phyloP scores from a whole-genome alignment of 1,140 invertebrate genomes.

The Metopolophium dirhodum region DNA sequence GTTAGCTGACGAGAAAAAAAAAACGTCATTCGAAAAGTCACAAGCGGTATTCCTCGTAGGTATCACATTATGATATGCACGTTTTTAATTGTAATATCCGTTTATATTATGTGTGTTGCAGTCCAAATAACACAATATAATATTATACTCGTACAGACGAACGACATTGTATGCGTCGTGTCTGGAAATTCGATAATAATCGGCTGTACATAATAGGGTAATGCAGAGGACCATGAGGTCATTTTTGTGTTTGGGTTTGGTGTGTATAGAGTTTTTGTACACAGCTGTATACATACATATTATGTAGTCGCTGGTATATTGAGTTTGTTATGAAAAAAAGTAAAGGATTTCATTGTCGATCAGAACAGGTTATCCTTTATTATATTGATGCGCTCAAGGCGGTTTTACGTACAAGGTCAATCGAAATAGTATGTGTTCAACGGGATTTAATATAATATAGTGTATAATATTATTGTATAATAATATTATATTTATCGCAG shows the following conservation, averaged over 20 bases:
- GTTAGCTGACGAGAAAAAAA: no score
- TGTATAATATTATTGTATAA: neutral
- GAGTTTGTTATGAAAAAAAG: neutral
- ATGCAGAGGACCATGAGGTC: neutral
- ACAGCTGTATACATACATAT: neutral
- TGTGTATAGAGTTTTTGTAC: neutral
- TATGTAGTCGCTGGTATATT: neutral
- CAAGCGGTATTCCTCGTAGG: no score
- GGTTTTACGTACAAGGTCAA: neutral
- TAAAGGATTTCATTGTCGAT: conserved; percentile 6
- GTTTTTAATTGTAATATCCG: no score
- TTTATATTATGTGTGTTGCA: neutral
- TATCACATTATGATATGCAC: no score
- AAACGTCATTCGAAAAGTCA: no score
- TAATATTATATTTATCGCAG: neutral
- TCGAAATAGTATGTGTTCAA: neutral
- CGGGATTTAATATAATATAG: neutral
- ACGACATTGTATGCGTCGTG: neutral
- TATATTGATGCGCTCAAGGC: conserved; percentile 1
- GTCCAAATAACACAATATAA: neutral
- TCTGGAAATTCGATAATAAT: neutral
- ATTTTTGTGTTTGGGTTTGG: neutral
- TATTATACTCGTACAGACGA: neutral
- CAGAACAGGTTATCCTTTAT: neutral
- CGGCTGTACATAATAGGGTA: neutral